phyloP scores from a whole-genome alignment of 2,888 invertebrate genomes.

The Ophion costatus region DNA sequence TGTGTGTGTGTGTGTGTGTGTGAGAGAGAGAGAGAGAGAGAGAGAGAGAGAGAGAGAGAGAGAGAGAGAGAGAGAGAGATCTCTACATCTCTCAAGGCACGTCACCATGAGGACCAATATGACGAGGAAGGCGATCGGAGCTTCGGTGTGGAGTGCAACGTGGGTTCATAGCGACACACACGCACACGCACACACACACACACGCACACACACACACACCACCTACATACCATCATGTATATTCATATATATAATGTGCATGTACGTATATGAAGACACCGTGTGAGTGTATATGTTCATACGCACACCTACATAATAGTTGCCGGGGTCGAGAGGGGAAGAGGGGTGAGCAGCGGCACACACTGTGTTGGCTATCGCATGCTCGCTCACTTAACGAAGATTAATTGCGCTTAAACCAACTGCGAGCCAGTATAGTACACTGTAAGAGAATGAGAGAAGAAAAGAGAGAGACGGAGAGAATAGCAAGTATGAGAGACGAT shows the following conservation, averaged over 20 bases:
- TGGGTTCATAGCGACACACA: slow-evolving; percentile 14
- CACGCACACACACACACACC: neutral
- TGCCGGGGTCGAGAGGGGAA: neutral
- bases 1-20: slow-evolving; percentile 70
- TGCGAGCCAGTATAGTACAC: slow-evolving; percentile 71
- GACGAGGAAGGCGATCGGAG: slow-evolving; percentile 44
- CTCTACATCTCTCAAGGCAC: slow-evolving; percentile 67
- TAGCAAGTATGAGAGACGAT: slow-evolving; percentile 57
- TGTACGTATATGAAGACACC: too few species aligned
- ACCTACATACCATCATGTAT: neutral
- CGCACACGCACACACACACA: too few species aligned
- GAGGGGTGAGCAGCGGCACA: slow-evolving; percentile 60
- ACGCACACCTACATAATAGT: slow-evolving; percentile 6
- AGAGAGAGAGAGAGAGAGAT: neutral
- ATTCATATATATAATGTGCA: neutral
- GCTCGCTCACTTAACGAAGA: slow-evolving; percentile 83
- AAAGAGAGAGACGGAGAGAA: slow-evolving; percentile 28
- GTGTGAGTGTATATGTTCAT: neutral
- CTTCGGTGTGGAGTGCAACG: slow-evolving; percentile 12
- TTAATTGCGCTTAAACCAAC: slow-evolving; percentile 82
- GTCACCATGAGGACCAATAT: slow-evolving; percentile 56
- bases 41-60: neutral
- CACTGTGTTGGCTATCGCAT: slow-evolving; percentile 69
- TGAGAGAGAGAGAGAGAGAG: neutral
- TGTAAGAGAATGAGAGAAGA: slow-evolving; percentile 23